Base-by-base conservation (phyloP, 2,888 invertebrate species). In the Carcina quercana region DNA sequence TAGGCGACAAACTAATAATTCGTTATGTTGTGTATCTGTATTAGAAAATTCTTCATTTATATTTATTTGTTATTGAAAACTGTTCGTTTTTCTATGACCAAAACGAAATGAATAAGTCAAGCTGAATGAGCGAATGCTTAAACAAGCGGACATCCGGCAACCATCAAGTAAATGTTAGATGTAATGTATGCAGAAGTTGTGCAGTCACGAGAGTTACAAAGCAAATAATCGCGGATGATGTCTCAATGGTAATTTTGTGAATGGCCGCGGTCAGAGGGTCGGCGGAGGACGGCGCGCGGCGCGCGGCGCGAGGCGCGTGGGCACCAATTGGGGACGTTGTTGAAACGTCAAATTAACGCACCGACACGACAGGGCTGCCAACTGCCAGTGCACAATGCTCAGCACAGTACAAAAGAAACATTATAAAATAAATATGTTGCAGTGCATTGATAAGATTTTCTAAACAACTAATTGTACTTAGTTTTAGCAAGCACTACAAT, bases 161-260 rank as follows among this genome's bases (percentile, higher is more conserved):
- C n/a, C n/a, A n/a, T n/a, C n/a, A n/a, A n/a, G n/a, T n/a, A n/a
- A n/a, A n/a, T 31, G 21, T 29, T 25, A 25, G n/a, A n/a, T n/a
- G n/a, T n/a, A n/a, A n/a, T n/a, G n/a, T 26, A 32, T 32, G 19
- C 20, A 30, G 20, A 21, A 31, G 14, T 35, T 29, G 25, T 26
- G 22, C 37, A 40, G 43, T 42, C 38, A 44, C 50, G 53, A 52
- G 41, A 40, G 44, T 57, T 45, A 53, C 58, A 50, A 54, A 50
- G 38, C 35, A 45, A 59, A 63, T 64, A 60, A 69, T 60, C 59
- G 61, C 56, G 65, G 66, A 69, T 69, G 72, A 73, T 71, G 71
- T 64, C 71, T 75, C 71, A 71, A 75, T 72, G 66, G 59, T 67
- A 70, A 68, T 69, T 70, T 72, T 50, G 61, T 72, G 70, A 67